Evolutionary conservation across 2,113 vertebrate species (phyloP).

Genomic region (Elaphurus davidianus): DNA sequence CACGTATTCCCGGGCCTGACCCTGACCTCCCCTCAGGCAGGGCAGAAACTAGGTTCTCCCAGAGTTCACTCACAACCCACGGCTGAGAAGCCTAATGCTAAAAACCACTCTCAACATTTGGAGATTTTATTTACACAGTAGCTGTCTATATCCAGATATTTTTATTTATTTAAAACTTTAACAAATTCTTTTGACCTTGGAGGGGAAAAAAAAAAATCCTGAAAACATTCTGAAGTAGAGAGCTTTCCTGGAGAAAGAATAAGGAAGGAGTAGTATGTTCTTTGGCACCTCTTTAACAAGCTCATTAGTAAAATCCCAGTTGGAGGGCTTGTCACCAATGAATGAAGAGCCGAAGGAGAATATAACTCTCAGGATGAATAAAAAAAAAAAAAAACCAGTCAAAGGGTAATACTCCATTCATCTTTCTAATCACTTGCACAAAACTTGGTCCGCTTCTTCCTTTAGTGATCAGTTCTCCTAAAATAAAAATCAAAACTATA

Average conservation of each 20-base stretch:
- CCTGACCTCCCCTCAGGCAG: not conserved
- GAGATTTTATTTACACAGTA: conserved; percentile 12
- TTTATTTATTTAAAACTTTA: conserved; percentile 65
- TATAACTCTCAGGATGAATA: conserved; percentile 57
- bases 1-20: not conserved
- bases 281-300: conserved; percentile 79
- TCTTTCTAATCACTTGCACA: conserved; percentile 72
- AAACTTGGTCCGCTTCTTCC: conserved; percentile 82
- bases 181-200: conserved; percentile 66
- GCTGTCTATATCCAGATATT: not conserved
- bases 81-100: conserved; percentile 44
- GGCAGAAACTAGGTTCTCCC: conserved; percentile 25
- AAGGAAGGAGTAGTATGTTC: conserved; percentile 57
- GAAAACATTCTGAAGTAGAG: conserved; percentile 38
- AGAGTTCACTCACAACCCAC: conserved; percentile 7
- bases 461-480: conserved; percentile 73
- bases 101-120: conserved; percentile 36
- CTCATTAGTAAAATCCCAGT: conserved; percentile 67
- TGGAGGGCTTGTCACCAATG: conserved; percentile 62
- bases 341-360: conserved; percentile 53
- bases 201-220: conserved; percentile 41
- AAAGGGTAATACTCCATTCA: conserved; percentile 55
- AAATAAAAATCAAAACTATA: conserved; percentile 45
- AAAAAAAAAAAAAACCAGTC: conserved; percentile 51
- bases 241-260: not conserved